phyloP scores from a whole-genome alignment of 2,113 vertebrate genomes.

The Elachura formosa region DNA sequence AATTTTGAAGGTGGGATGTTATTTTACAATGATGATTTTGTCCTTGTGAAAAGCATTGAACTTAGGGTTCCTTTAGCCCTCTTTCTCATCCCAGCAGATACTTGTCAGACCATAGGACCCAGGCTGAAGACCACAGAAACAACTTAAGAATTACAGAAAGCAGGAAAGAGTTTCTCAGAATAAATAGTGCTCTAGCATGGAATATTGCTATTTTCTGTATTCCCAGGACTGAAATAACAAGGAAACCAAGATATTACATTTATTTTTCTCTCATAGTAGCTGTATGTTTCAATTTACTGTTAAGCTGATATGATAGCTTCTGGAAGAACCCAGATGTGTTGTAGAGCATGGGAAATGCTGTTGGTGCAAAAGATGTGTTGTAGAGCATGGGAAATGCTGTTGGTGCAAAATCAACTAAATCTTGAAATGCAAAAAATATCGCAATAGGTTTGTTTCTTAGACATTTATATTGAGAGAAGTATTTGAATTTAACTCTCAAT shows the following conservation, averaged over 20 bases:
- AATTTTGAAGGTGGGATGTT: background rate
- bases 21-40: background rate
- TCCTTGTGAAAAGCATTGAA: background rate
- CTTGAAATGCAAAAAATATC: background rate
- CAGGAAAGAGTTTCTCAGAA: background rate
- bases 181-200: background rate
- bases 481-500: background rate
- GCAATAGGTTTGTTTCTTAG: background rate
- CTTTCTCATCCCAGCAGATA: background rate
- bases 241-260: background rate
- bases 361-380: background rate
- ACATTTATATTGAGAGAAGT: background rate
- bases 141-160: background rate
- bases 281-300: background rate
- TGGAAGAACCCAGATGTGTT: background rate
- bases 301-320: background rate
- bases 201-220: background rate
- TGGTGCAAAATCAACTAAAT: background rate
- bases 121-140: background rate
- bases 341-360: background rate
- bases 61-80: background rate
- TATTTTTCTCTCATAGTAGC: background rate
- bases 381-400: background rate
- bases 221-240: background rate
- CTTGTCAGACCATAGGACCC: background rate